Percentiles rank a stretch among this genome's conserved stretches.
phyloP scores from a whole-genome alignment of 92 coral and sea anemone genomes.

The Parazoanthus swiftii region DNA sequence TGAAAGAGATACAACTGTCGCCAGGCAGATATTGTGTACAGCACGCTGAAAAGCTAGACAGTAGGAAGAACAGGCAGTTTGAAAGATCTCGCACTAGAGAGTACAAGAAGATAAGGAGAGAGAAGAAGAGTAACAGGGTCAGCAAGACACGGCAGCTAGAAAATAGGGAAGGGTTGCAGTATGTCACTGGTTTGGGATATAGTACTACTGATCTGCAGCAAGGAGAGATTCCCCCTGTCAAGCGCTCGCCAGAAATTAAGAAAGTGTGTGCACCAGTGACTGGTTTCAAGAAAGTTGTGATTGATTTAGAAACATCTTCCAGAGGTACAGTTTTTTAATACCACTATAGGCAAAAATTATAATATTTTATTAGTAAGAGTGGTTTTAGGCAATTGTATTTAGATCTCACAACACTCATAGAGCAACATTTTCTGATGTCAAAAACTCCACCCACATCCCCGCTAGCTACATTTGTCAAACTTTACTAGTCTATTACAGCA shows the following conservation, averaged over 20 bases:
- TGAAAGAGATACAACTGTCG: not conserved
- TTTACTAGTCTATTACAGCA: not conserved
- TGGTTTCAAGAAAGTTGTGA: not conserved
- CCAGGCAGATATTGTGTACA: not conserved
- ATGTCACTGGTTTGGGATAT: too few species aligned
- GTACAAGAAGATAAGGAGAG: not conserved
- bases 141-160: too few species aligned
- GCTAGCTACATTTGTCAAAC: not conserved
- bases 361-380: not conserved
- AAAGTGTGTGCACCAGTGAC: too few species aligned
- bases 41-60: not conserved
- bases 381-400: not conserved
- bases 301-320: constrained; percentile 55
- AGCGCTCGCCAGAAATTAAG: too few species aligned
- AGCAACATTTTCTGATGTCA: not conserved
- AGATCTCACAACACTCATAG: not conserved
- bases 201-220: too few species aligned
- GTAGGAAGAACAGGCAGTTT: not conserved
- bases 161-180: too few species aligned
- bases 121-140: not conserved
- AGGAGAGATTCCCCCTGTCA: too few species aligned
- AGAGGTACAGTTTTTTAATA: constrained; percentile 37
- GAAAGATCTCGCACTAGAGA: not conserved
- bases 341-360: not conserved
- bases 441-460: not conserved